Conservation (phyloP, 1,140 invertebrate species). For the Apocrypta bakeri region DNA sequence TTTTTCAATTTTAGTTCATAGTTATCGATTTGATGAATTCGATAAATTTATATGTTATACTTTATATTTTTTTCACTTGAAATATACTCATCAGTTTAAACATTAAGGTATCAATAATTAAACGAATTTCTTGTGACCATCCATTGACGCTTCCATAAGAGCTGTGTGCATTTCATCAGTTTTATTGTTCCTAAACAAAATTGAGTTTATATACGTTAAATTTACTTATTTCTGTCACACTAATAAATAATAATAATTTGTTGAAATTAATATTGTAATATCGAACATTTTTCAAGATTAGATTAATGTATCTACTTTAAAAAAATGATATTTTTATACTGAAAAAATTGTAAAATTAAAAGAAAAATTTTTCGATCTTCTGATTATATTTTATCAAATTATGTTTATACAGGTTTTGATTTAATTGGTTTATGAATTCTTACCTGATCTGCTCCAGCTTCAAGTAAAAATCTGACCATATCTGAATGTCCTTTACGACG, state of each 20-base stretch:
- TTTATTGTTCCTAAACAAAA: conserved; percentile 88
- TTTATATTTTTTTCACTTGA: conserved; percentile 57
- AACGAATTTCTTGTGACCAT: conserved; percentile 98
- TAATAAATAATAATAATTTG: too few relatives aligned
- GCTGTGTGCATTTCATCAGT: conserved; percentile 99
- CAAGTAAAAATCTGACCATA: conserved; percentile 96
- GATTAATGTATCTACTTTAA: too few relatives aligned
- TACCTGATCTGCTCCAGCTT: conserved; percentile 93
- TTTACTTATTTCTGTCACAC: too few relatives aligned
- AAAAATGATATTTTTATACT: too few relatives aligned
- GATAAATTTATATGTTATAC: conserved; percentile 63
- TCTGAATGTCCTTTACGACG: conserved; percentile 98
- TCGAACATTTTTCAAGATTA: too few relatives aligned
- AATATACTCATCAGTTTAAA: conserved; percentile 66
- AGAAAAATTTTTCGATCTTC: too few relatives aligned
- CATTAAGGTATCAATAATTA: conserved; percentile 80
- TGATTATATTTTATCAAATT: too few relatives aligned
- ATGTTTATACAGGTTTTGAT: neutral
- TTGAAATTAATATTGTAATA: too few relatives aligned
- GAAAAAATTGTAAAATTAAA: too few relatives aligned
- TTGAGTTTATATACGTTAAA: too few relatives aligned
- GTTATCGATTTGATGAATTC: conserved; percentile 62
- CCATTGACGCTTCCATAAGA: conserved; percentile 99
- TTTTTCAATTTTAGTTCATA: conserved; percentile 61
- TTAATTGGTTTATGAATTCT: conserved; percentile 1